These are phyloP conservation scores for Ivindomyrus marchei DNA, from an alignment of 2,113 vertebrate genomes.

Conservation along the genomic window DNA sequence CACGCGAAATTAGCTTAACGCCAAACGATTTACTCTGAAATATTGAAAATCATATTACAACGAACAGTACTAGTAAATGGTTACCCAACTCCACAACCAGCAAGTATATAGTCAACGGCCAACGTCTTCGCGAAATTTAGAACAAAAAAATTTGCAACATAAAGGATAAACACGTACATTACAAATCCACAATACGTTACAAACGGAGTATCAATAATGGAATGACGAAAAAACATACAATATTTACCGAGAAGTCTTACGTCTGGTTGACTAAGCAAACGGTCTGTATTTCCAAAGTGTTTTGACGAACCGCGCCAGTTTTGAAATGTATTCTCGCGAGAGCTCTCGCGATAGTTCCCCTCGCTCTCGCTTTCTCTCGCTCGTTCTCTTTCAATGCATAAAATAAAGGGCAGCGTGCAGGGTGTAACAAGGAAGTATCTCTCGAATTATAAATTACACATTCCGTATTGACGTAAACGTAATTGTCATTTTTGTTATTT, in stretches of 20 bases:
- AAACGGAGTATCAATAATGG: not conserved
- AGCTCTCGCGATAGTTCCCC: not conserved
- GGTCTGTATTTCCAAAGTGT: not conserved
- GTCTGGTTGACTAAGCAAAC: not conserved
- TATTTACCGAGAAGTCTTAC: not conserved
- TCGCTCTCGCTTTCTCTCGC: not conserved
- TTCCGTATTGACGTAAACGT: not conserved
- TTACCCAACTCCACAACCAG: not conserved
- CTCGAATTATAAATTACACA: not conserved
- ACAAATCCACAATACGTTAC: not conserved
- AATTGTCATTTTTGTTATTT: not conserved
- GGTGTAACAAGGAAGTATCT: not conserved
- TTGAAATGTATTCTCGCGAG: slow-evolving; percentile 20
- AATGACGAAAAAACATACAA: not conserved
- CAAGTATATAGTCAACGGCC: not conserved
- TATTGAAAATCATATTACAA: not conserved
- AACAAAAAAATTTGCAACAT: not conserved
- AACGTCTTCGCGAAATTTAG: not conserved
- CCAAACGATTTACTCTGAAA: not conserved
- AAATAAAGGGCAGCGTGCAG: not conserved
- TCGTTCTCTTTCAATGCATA: not conserved
- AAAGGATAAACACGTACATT: not conserved
- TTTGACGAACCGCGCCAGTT: not conserved
- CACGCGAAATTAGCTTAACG: not conserved
- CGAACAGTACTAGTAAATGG: not conserved